phyloP scores from a whole-genome alignment of 2,113 vertebrate species.

The Phaethon lepturus region DNA sequence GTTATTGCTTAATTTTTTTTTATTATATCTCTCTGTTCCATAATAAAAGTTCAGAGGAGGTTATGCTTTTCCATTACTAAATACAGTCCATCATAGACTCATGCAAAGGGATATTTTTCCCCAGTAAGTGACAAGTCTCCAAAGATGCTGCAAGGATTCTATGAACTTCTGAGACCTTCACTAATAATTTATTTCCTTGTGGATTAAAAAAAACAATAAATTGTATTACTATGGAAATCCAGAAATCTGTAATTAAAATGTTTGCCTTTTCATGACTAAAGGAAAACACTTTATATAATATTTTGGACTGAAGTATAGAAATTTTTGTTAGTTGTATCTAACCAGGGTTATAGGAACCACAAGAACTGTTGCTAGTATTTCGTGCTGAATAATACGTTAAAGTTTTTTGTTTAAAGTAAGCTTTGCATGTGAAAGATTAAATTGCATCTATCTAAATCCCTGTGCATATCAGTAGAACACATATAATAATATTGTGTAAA shows the following conservation, averaged over 20 bases:
- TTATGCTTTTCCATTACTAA: conserved; percentile 2
- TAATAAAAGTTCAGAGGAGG: not conserved
- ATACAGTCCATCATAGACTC: not conserved
- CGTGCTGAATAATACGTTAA: not conserved
- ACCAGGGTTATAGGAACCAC: not conserved
- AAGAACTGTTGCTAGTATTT: not conserved
- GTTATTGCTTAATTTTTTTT: not conserved
- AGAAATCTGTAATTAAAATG: not conserved
- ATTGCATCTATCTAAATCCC: not conserved
- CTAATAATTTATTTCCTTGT: not conserved
- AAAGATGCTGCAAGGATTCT: not conserved
- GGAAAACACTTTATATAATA: not conserved
- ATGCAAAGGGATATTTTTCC: not conserved
- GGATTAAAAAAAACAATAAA: not conserved
- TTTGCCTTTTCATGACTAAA: not conserved
- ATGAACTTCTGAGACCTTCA: not conserved
- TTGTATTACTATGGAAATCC: not conserved
- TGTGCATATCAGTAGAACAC: not conserved
- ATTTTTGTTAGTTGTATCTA: not conserved
- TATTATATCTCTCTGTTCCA: not conserved
- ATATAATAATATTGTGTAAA: not conserved
- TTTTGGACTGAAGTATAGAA: not conserved
- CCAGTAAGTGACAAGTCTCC: not conserved
- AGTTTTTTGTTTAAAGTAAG: not conserved
- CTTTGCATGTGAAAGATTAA: not conserved